Percentiles rank a stretch among this genome's conserved stretches.
Evolutionary conservation across 2,797 vertebrate genomes (phyloP).

Genomic region (Mus minutoides): DNA sequence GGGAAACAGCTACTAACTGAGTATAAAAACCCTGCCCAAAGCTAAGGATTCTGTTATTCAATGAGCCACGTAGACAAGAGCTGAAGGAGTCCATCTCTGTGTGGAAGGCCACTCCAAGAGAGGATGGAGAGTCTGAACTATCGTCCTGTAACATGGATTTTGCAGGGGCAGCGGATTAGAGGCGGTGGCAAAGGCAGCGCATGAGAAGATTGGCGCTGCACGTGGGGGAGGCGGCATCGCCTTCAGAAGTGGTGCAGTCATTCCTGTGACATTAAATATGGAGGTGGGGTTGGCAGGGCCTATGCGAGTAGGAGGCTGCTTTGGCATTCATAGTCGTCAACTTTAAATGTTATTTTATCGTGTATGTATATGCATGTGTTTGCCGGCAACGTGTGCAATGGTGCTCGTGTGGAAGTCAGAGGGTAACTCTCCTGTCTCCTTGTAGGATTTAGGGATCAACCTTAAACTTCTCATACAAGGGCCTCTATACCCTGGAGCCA

Average conservation of each 20-base stretch:
- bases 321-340: background rate
- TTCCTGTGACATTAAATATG: background rate
- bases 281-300: background rate
- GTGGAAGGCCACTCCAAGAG: background rate
- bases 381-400: no score
- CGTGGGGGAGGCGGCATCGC: no score
- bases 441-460: background rate
- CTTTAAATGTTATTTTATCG: background rate
- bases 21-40: background rate
- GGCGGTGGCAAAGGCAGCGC: background rate
- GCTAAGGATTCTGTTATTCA: background rate
- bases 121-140: accelerated
- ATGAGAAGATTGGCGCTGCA: background rate
- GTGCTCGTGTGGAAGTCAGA: background rate
- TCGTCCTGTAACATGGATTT: background rate
- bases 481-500: no score
- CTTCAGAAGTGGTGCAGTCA: background rate
- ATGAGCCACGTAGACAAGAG: background rate
- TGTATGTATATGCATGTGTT: background rate
- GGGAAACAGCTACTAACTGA: background rate
- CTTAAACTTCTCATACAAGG: background rate
- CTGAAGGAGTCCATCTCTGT: background rate
- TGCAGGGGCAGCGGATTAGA: no score
- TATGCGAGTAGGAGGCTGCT: background rate
- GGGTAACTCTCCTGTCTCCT: background rate